phyloP scores from a whole-genome alignment of 2,113 vertebrate species.

The Ammodytes marinus region DNA sequence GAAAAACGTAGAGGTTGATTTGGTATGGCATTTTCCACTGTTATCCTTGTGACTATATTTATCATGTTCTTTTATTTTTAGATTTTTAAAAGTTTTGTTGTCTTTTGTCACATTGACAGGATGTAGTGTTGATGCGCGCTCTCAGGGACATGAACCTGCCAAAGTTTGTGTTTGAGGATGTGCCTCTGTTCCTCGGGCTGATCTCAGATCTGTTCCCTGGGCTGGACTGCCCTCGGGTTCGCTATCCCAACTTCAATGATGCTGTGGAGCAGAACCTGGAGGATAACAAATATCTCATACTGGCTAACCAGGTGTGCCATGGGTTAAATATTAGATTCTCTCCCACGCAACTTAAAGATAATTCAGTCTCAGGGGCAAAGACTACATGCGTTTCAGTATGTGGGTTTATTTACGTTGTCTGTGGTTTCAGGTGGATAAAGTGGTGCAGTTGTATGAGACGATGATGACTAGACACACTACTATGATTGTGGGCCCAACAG shows the following conservation, averaged over 20 bases:
- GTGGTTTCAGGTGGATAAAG: constrained; percentile 93
- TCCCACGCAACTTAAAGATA: not conserved
- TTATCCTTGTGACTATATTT: not conserved
- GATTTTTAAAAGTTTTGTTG: not conserved
- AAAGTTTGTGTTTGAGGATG: constrained; percentile 97
- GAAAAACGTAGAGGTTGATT: not conserved
- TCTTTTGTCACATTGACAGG: constrained; percentile 78
- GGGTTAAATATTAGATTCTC: not conserved
- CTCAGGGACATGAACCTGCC: constrained; percentile 98
- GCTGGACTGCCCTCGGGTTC: constrained; percentile 94
- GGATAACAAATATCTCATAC: constrained; percentile 86
- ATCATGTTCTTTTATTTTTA: not conserved
- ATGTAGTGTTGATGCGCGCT: constrained; percentile 96
- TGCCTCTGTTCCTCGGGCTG: constrained; percentile 95
- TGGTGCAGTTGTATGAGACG: constrained; percentile 97
- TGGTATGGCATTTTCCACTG: not conserved
- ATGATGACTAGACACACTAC: constrained; percentile 98
- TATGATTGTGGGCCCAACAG: constrained; percentile 97
- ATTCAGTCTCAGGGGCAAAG: not conserved
- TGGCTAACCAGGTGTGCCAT: constrained; percentile 89
- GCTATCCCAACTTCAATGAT: constrained; percentile 91
- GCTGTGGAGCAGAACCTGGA: constrained; percentile 90
- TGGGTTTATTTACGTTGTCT: constrained; percentile 11
- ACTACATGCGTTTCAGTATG: not conserved
- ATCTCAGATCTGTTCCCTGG: constrained; percentile 96